Conservation (phyloP, 2,888 invertebrate species). For the Julus scandinavius region DNA sequence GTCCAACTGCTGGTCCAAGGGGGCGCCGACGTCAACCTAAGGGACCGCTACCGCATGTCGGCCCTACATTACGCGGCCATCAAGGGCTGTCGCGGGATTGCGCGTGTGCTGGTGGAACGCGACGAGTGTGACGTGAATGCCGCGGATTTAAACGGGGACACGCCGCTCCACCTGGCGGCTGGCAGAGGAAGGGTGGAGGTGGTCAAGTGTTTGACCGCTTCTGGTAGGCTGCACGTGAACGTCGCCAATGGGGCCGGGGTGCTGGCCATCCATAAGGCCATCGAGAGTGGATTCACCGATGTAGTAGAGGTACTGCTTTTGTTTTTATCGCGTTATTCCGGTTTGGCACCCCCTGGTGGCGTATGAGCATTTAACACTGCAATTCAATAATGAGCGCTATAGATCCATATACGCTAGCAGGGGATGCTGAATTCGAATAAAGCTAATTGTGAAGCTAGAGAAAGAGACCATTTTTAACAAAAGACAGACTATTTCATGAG, state of each 20-base stretch:
- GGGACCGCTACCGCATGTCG: slow-evolving; percentile 59
- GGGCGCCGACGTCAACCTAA: slow-evolving; percentile 57
- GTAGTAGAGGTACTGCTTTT: slow-evolving; percentile 58
- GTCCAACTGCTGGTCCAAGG: slow-evolving; percentile 56
- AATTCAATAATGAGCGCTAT: no score
- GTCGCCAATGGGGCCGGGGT: slow-evolving; percentile 57
- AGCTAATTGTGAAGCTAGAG: no score
- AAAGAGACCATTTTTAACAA: no score
- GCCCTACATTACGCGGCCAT: slow-evolving; percentile 62
- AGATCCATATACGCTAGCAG: no score
- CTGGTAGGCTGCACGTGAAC: slow-evolving; percentile 55
- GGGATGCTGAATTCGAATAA: no score
- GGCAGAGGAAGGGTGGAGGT: slow-evolving; percentile 58
- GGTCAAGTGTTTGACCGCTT: slow-evolving; percentile 55
- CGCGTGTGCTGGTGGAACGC: slow-evolving; percentile 59
- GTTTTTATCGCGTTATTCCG: no score
- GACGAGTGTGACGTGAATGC: slow-evolving; percentile 59
- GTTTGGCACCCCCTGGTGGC: no score
- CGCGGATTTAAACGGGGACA: slow-evolving; percentile 59
- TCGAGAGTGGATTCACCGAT: slow-evolving; percentile 59
- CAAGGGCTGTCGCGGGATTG: slow-evolving; percentile 59
- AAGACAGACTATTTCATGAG: no score
- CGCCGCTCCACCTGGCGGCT: slow-evolving; percentile 59
- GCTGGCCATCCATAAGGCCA: slow-evolving; percentile 58
- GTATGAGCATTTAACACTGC: no score